These are phyloP conservation scores for Serinus canaria DNA, from an alignment of 2,113 vertebrate species.

Conservation along the genomic window DNA sequence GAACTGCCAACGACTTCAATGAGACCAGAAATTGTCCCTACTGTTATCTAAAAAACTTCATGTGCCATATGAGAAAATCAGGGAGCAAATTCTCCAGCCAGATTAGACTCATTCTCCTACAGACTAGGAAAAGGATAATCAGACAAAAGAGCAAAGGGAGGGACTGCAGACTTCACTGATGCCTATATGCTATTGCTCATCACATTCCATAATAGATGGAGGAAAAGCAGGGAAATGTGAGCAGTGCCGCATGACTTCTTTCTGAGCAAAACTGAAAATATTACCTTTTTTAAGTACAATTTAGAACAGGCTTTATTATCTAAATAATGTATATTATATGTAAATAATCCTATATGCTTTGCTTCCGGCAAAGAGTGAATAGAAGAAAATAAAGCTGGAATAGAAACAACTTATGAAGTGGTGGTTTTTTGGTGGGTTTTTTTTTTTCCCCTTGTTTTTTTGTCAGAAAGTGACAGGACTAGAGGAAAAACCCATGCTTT, in stretches of 20 bases:
- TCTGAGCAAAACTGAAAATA: not conserved
- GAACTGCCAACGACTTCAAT: conserved; percentile 28
- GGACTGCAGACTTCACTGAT: not conserved
- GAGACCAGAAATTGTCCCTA: conserved; percentile 28
- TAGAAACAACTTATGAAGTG: not conserved
- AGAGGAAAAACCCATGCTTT: not conserved
- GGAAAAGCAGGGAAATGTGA: not conserved
- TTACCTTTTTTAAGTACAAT: not conserved
- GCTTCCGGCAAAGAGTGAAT: not conserved
- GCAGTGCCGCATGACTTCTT: not conserved
- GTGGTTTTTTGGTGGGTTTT: too few relatives aligned
- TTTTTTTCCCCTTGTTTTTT: not conserved
- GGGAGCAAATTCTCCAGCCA: conserved; percentile 15
- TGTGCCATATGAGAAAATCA: conserved; percentile 11
- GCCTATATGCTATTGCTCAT: not conserved
- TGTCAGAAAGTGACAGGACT: not conserved
- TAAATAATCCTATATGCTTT: not conserved
- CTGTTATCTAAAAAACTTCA: conserved; percentile 39
- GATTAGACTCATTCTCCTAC: not conserved
- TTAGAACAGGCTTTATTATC: not conserved
- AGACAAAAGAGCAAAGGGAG: conserved; percentile 7
- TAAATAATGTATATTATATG: not conserved
- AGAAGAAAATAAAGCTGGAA: not conserved
- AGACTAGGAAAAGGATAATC: not conserved
- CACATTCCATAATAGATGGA: not conserved